Evolutionary conservation across 1,140 invertebrate species (phyloP), one percentile per base, ranked within the genome.

Genomic region (Aricia agestis): DNA sequence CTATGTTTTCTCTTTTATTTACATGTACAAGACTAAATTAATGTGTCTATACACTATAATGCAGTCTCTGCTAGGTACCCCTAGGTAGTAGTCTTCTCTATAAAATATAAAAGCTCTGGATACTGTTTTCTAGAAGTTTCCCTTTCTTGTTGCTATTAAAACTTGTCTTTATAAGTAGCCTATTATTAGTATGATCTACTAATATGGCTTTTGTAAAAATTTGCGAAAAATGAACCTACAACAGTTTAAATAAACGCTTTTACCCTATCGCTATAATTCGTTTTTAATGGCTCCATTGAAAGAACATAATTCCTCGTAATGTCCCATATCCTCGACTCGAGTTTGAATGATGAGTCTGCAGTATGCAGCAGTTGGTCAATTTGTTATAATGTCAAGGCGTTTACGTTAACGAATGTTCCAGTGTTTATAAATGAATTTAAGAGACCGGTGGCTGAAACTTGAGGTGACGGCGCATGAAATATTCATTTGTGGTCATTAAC

Each of bases 401-500:
- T 63, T 19, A 61, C 68, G 58, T 31, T 69, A 41, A 69, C 59
- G 68, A 42, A 61, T 61, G 18, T 57, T 17, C 61, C 32, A 18
- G 61, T 41, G 68, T 61, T 69, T 63, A 42, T 18, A 31, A 42
- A 69, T 41, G 68, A 69, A 69, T 69, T 65, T 36, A 69, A 65
- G 68, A 69, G 61, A 57, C 68, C 61, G 41, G 68, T 61, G 61
- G 68, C 68, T 69, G 66, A 67, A 67, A 41, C 36, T 6, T 18
- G 65, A 74, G 13, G 68, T 72, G 66, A 75, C 67, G 72, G 76
- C 79, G 77, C 76, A 86, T 87, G 79, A 83, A 87, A 84, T 58
- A 83, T 84, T 85, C 75, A 84, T 91, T 91, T 91, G 89, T 91
- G 83, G 78, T 87, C 80, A 84, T 89, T 84, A 84, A 75, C 76